Base-by-base conservation (phyloP, 2,888 invertebrate species). In the Ephialtes manifestator region DNA sequence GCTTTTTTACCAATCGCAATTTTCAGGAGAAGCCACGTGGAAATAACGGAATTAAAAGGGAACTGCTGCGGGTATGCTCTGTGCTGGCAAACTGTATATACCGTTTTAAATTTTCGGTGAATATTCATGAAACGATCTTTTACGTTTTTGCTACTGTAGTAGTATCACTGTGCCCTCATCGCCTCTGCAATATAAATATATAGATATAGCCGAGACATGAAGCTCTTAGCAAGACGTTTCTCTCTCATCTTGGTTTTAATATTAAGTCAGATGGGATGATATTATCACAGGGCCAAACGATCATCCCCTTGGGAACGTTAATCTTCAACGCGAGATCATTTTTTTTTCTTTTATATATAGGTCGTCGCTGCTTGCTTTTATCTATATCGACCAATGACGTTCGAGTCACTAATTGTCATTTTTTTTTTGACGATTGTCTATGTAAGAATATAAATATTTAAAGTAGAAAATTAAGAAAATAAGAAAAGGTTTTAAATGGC, bases 11-110 rank as follows among this genome's bases (percentile, higher is more conserved):
- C 85, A 76, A 82, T 85, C 79, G 85, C 85, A 85, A 85, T 85
- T 85, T 85, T 79, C 79, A 55, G 51, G 79, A 71, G 82, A 82
- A 85, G 79, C 85, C 82, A 80, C 85, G 85, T 80, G 82, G 82
- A 85, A 85, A 85, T 85, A 85, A 85, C 82, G 82, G 85, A 82
- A 85, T 85, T 85, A 85, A 85, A 85, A 82, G 70, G 82, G 68
- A 85, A 65, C 71, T 51, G 65, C 53, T 63, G 28, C 35, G 28
- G 46, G 63, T 63, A 11, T 48, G 24, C 74, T 74, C 58, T 24
- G 24, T 65, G 65, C 39, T 43, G 11, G 11, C 39, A 8, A 35
- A 18, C 28, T 18, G 18, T 68, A 51, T 76, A 55, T 67, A 72
- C 60, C 35, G 48, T 53, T 75, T 84, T 80, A 28, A 79, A 82